phyloP scores from a whole-genome alignment of 1,140 invertebrate genomes.

The Metaphire vulgaris region DNA sequence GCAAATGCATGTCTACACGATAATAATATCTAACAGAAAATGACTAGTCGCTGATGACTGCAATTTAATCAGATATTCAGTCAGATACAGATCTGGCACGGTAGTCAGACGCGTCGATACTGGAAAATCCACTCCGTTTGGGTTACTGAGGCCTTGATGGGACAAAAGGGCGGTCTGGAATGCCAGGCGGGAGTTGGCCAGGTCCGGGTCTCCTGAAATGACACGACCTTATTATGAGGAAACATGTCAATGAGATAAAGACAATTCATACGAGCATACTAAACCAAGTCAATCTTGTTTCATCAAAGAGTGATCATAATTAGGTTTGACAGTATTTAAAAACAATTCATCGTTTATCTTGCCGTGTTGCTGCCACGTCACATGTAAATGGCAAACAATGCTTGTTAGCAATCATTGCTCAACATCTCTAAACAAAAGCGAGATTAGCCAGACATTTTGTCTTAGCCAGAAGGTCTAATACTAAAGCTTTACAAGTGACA shows the following conservation, averaged over 20 bases:
- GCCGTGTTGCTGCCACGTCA: background rate
- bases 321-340: background rate
- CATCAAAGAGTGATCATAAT: background rate
- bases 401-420: too few species aligned
- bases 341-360: too few species aligned
- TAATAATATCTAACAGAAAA: background rate
- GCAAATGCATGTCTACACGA: too few species aligned
- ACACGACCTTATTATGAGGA: background rate
- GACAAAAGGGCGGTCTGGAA: slow-evolving; percentile 5
- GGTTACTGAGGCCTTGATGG: too few species aligned
- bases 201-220: slow-evolving; percentile 12
- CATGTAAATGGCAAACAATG: background rate
- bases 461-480: too few species aligned
- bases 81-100: too few species aligned
- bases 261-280: background rate
- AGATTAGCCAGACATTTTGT: too few species aligned
- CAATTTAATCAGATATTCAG: background rate
- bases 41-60: background rate
- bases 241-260: background rate
- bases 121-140: background rate
- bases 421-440: too few species aligned
- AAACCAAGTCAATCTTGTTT: too few species aligned
- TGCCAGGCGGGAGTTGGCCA: slow-evolving; percentile 3
- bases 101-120: background rate
- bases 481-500: background rate